Base-by-base conservation (phyloP, 2,888 invertebrate genomes). In the Apodemia duryi region DNA sequence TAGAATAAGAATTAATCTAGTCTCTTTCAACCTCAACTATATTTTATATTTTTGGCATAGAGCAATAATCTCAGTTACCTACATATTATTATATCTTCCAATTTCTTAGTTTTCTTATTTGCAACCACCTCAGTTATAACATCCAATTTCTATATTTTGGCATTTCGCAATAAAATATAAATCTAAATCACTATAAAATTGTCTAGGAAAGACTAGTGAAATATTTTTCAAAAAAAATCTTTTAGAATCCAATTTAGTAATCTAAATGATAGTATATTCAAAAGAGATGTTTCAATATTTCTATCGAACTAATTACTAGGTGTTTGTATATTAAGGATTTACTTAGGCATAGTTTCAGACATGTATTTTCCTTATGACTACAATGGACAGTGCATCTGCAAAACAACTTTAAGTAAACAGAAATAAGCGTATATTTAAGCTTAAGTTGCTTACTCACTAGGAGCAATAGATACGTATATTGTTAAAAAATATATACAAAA, bases 261-360 rank as follows among this genome's bases (percentile, higher is more conserved):
- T 13, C 43, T 43, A 43, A 43, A 46, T 46, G 13, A 46, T 38
- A 54, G 32, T 54, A 32, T 54, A 54, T 29, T 28, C 11, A 32
- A 57, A 57, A 57, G 13, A 29, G 0, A 28, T 29, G 57, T 57
- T 57, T 57, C 11, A 32, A 57, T 57, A 57, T 57, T 13, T 57
- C 13, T 57, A 57, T 57, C 57, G 57, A 57, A 57, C 57, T 57
- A 57, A 57, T 29, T 29, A 32, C 57, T 57, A 54, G 29, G 32
- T 54, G 54, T 46, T 13, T 46, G 46, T 57, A 57, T 29, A 32
- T 57, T 57, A 57, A 57, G 57, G 57, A 57, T 57, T 29, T 57
- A 57, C 71, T 71, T 69, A 81, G 75, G 93, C 93, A 93, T 93
- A 93, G 93, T 92, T 83, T 93, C 93, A 94, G 94, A 93, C 94